These are phyloP conservation scores for Aptenodytes patagonicus DNA, from an alignment of 2,113 vertebrate genomes.

Conservation along the genomic window DNA sequence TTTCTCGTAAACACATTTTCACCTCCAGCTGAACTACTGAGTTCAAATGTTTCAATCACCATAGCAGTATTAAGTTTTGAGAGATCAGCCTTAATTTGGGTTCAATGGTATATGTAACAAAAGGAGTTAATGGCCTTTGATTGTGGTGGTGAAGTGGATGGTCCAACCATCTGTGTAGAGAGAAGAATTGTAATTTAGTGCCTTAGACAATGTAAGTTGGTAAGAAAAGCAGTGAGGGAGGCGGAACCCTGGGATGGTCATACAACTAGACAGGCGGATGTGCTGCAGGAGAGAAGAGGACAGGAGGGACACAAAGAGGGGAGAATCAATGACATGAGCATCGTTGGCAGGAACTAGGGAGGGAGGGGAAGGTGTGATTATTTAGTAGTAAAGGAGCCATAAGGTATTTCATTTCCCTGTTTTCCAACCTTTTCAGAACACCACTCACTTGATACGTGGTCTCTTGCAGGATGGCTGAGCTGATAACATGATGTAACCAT, in stretches of 20 bases:
- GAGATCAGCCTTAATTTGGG: neutral
- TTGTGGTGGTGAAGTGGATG: neutral
- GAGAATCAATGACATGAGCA: neutral
- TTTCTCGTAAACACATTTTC: constrained; percentile 24
- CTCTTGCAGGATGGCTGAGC: neutral
- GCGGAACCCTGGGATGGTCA: accelerated
- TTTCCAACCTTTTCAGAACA: neutral
- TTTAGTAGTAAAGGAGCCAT: neutral
- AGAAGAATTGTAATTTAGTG: neutral
- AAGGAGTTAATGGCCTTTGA: neutral
- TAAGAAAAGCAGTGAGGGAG: neutral
- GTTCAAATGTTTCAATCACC: neutral
- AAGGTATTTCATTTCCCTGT: neutral
- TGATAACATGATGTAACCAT: neutral
- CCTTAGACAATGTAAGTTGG: neutral
- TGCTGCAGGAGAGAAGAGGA: neutral
- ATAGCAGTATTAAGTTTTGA: neutral
- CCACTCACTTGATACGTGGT: accelerated
- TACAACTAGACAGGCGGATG: neutral
- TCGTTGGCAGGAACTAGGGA: neutral
- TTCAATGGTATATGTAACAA: neutral
- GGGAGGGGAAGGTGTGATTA: neutral
- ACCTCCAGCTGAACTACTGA: neutral
- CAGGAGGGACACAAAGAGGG: neutral
- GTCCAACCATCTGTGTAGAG: neutral